Percentiles rank a stretch among this genome's conserved stretches.
Conservation (phyloP, 2,797 vertebrate species). For the Balearica regulorum region DNA sequence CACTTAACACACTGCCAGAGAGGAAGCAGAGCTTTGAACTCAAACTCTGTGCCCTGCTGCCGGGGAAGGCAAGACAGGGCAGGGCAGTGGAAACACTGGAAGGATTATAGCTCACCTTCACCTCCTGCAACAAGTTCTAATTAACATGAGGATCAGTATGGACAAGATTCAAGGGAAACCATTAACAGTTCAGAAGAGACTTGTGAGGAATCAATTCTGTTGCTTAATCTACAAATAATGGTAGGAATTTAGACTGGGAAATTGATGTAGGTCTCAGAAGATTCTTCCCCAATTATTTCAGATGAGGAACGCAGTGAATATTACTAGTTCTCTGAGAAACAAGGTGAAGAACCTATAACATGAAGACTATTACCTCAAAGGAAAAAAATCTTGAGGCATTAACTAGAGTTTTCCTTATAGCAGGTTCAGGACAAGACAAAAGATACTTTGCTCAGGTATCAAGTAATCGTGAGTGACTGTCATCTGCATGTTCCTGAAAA, state of each 20-base stretch:
- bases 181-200: neutral
- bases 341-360: neutral
- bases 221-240: neutral
- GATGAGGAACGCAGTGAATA: neutral
- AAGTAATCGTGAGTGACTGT: neutral
- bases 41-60: neutral
- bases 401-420: neutral
- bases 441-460: neutral
- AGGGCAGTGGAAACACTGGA: neutral
- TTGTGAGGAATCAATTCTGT: neutral
- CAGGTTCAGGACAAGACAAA: neutral
- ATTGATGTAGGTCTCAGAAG: neutral
- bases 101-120: neutral
- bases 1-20: neutral
- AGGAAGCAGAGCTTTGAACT: neutral
- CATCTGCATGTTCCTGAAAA: neutral
- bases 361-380: neutral
- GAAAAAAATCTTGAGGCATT: neutral
- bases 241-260: neutral
- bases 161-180: neutral
- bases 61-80: neutral
- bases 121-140: neutral
- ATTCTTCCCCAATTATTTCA: neutral
- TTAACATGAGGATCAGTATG: neutral
- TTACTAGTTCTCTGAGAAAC: neutral